Evolutionary conservation across 2,888 invertebrate species (phyloP).

Genomic region (Frankliniella intonsa): DNA sequence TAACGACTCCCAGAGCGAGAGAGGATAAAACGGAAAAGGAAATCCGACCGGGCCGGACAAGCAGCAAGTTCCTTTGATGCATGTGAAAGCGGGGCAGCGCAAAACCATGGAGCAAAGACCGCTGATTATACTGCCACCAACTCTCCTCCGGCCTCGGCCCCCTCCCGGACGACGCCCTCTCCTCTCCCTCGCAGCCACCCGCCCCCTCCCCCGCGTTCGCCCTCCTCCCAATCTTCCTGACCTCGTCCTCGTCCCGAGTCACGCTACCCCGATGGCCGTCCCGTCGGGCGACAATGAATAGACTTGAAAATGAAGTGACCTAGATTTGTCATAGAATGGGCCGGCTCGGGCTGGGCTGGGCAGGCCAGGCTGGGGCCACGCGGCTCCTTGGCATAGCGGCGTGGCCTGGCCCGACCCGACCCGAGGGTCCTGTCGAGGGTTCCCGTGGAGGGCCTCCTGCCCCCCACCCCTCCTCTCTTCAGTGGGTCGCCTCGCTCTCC

Average conservation of each 20-base stretch:
- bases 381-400: not conserved
- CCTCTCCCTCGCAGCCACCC: too few relatives aligned
- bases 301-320: constrained; percentile 15
- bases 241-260: not conserved
- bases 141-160: too few relatives aligned
- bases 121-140: too few relatives aligned
- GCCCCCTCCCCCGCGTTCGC: not conserved
- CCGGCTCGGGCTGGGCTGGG: not conserved
- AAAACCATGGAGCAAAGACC: too few relatives aligned
- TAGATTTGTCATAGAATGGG: constrained; percentile 10
- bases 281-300: constrained; percentile 19
- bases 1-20: too few relatives aligned
- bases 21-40: too few relatives aligned
- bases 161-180: too few relatives aligned
- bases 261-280: not conserved
- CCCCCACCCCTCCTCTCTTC: not conserved
- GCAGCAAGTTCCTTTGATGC: too few relatives aligned
- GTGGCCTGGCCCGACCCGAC: not conserved
- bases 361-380: not conserved
- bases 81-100: too few relatives aligned
- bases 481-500: too few relatives aligned
- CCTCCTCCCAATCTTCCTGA: not conserved
- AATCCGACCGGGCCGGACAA: too few relatives aligned
- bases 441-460: not conserved
- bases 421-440: not conserved